Evolutionary conservation across 2,797 vertebrate species (phyloP).

Genomic region (Semaprochilodus insignis): DNA sequence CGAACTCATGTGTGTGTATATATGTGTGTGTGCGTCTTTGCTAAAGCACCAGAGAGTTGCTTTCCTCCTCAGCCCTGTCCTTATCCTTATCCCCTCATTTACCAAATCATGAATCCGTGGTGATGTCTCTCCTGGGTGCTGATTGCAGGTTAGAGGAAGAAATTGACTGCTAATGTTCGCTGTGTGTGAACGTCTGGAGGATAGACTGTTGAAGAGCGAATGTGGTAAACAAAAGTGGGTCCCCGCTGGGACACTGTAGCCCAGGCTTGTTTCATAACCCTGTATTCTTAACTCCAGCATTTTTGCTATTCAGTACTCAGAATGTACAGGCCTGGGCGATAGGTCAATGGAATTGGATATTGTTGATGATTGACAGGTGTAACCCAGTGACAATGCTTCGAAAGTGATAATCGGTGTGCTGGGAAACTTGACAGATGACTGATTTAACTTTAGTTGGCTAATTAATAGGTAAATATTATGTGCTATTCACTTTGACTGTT

Average conservation of each 20-base stretch:
- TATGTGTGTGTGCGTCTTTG: slow-evolving; percentile 52
- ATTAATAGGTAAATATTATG: too few relatives aligned
- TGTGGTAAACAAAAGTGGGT: slow-evolving; percentile 3
- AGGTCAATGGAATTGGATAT: too few relatives aligned
- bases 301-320: too few relatives aligned
- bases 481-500: too few relatives aligned
- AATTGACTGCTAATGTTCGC: slow-evolving; percentile 67
- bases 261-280: slow-evolving; percentile 1
- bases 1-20: slow-evolving; percentile 14
- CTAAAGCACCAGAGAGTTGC: slow-evolving; percentile 30
- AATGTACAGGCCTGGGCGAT: too few relatives aligned
- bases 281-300: not conserved
- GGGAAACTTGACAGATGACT: too few relatives aligned
- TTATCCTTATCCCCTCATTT: slow-evolving; percentile 44
- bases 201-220: not conserved
- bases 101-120: slow-evolving; percentile 64
- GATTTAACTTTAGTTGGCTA: too few relatives aligned
- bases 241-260: not conserved
- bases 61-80: slow-evolving; percentile 50
- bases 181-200: slow-evolving; percentile 24
- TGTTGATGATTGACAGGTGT: too few relatives aligned
- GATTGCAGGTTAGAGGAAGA: slow-evolving; percentile 59
- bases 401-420: too few relatives aligned
- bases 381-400: too few relatives aligned
- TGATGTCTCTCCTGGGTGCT: slow-evolving; percentile 52